Evolutionary conservation across 2,797 vertebrate species (phyloP).

Genomic region (Cetoscarus ocellatus): DNA sequence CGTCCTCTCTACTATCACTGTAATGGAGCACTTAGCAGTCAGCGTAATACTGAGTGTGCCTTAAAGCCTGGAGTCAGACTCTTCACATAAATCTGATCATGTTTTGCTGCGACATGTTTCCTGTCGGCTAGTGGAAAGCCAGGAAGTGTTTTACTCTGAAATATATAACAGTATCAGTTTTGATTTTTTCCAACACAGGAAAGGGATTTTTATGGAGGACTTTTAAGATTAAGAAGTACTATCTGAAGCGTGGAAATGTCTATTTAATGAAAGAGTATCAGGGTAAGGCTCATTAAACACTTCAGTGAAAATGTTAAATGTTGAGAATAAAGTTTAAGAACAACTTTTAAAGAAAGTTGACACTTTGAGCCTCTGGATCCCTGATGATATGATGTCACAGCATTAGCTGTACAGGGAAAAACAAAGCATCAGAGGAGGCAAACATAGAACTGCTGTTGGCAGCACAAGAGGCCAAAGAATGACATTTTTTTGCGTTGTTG

Average conservation of each 20-base stretch:
- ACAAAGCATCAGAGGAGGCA: too few species aligned
- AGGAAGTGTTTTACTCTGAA: not conserved
- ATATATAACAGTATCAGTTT: not conserved
- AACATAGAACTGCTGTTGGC: too few species aligned
- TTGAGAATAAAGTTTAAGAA: too few species aligned
- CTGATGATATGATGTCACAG: too few species aligned
- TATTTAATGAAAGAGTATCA: not conserved
- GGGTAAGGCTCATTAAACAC: too few species aligned
- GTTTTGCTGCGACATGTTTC: conserved; percentile 7
- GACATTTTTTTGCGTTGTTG: too few species aligned
- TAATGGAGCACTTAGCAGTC: conserved; percentile 61
- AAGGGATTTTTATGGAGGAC: not conserved
- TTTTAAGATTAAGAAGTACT: not conserved
- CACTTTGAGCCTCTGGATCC: too few species aligned
- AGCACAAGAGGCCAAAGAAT: too few species aligned
- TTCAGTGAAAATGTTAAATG: too few species aligned
- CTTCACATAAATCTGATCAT: conserved; percentile 42
- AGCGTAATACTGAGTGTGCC: conserved; percentile 45
- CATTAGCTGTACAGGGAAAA: too few species aligned
- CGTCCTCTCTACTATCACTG: conserved; percentile 31
- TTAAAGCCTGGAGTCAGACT: conserved; percentile 13
- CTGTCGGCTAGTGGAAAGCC: conserved; percentile 19
- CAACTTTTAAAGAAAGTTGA: too few species aligned
- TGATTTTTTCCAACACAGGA: not conserved
- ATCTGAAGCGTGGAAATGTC: not conserved